These are phyloP conservation scores for Oopsacas minuta DNA, from an alignment of 37 sponge, comb jelly and placozoan genomes.

Conservation along the genomic window DNA sequence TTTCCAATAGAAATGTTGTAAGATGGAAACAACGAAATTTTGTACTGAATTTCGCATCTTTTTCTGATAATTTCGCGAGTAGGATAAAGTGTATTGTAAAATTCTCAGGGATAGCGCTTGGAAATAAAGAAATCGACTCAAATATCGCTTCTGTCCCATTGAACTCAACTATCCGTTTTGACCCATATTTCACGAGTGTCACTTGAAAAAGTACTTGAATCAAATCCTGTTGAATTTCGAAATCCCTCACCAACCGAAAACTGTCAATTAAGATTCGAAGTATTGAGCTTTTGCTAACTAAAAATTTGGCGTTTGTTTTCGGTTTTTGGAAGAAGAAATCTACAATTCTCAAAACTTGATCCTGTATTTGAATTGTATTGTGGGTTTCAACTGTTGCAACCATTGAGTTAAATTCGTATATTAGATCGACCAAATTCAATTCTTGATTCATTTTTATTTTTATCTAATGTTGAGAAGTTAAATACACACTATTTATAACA, in stretches of 20 bases:
- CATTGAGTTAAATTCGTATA: not conserved
- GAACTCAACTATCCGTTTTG: not conserved
- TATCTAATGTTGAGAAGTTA: too few relatives aligned
- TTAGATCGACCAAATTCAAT: not conserved
- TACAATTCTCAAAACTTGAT: not conserved
- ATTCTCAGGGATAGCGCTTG: not conserved
- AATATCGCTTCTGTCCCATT: not conserved
- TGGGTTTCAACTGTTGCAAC: not conserved
- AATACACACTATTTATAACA: too few relatives aligned
- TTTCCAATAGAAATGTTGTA: not conserved
- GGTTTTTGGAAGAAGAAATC: not conserved
- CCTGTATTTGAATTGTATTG: not conserved
- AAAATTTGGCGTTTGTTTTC: not conserved
- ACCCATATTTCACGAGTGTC: not conserved
- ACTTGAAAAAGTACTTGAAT: not conserved
- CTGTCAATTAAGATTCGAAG: not conserved
- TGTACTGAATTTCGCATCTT: conserved; percentile 16
- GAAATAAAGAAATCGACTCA: not conserved
- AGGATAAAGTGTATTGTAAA: not conserved
- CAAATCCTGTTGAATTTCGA: not conserved
- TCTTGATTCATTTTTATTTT: not conserved
- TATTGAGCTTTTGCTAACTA: not conserved
- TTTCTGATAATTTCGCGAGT: conserved; percentile 17
- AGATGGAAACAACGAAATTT: not conserved
- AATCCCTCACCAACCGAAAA: not conserved